Evolutionary conservation across 2,888 invertebrate genomes (phyloP).

Genomic region (Drosophila buzzatii): DNA sequence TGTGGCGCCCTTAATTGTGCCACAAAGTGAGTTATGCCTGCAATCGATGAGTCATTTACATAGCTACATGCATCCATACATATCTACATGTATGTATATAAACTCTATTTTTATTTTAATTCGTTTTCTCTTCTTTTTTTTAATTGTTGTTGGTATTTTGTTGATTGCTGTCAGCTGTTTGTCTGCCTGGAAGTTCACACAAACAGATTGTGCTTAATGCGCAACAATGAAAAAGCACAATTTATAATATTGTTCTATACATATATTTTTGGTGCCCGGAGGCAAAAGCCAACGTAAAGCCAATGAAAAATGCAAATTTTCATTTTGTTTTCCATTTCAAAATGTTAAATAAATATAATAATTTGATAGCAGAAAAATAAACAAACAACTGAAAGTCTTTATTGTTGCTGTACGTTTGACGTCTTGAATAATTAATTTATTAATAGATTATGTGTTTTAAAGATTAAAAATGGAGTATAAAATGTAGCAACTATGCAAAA

Average conservation of each 20-base stretch:
- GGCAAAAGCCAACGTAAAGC: not conserved
- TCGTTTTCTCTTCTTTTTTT: not conserved
- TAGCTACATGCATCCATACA: not conserved
- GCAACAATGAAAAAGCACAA: constrained; percentile 11
- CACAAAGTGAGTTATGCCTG: constrained; percentile 71
- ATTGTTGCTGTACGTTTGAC: too few species aligned
- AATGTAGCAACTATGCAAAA: too few species aligned
- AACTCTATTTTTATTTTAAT: not conserved
- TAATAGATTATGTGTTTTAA: not conserved
- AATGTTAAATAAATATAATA: not conserved
- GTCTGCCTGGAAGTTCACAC: constrained; percentile 21
- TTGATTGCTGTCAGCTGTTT: constrained; percentile 24
- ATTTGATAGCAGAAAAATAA: not conserved
- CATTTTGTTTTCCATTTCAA: not conserved
- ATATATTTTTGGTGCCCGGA: not conserved
- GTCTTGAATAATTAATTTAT: not conserved
- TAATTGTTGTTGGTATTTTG: constrained; percentile 2
- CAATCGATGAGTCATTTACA: constrained; percentile 46
- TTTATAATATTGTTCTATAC: constrained; percentile 21
- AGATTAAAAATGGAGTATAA: not conserved
- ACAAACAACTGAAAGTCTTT: not conserved
- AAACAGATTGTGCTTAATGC: constrained; percentile 36
- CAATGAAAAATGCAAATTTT: not conserved
- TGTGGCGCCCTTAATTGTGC: constrained; percentile 65
- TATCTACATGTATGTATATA: not conserved